These are phyloP conservation scores for Typhlomys cinereus DNA, from an alignment of 2,113 vertebrate species.

Conservation along the genomic window DNA sequence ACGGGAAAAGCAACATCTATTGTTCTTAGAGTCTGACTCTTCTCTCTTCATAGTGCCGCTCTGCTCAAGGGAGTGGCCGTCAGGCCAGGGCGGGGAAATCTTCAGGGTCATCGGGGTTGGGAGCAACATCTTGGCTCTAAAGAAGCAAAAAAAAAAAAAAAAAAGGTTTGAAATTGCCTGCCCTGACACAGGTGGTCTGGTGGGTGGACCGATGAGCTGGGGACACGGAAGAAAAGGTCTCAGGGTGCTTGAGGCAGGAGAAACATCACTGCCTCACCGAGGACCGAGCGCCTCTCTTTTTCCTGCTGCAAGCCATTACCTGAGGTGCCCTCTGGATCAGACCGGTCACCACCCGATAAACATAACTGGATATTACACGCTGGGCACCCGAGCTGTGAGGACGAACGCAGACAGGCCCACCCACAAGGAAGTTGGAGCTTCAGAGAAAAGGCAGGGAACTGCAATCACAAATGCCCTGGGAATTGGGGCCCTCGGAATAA, in stretches of 20 bases:
- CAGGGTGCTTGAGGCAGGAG: too few relatives aligned
- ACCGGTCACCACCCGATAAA: neutral
- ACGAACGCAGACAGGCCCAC: too few relatives aligned
- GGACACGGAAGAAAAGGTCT: neutral
- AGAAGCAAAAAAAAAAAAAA: conserved; percentile 27
- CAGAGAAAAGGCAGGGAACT: neutral
- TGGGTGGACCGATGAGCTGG: too few relatives aligned
- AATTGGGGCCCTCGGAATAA: accelerated
- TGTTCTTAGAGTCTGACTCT: conserved; percentile 74
- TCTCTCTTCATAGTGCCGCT: conserved; percentile 58
- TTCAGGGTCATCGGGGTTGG: conserved; percentile 95
- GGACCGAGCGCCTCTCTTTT: too few relatives aligned
- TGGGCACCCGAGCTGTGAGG: too few relatives aligned
- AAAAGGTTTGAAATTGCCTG: neutral
- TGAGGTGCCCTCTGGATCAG: neutral
- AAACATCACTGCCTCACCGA: too few relatives aligned
- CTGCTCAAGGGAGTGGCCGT: conserved; percentile 40
- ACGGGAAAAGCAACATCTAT: conserved; percentile 70
- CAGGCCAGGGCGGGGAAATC: conserved; percentile 94
- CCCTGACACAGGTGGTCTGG: neutral
- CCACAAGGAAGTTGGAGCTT: neutral
- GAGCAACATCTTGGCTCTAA: conserved; percentile 84
- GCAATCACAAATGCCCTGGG: neutral
- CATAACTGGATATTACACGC: neutral
- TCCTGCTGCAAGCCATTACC: neutral